Conservation (phyloP, 2,113 vertebrate species). For the Cromileptes altivelis region DNA sequence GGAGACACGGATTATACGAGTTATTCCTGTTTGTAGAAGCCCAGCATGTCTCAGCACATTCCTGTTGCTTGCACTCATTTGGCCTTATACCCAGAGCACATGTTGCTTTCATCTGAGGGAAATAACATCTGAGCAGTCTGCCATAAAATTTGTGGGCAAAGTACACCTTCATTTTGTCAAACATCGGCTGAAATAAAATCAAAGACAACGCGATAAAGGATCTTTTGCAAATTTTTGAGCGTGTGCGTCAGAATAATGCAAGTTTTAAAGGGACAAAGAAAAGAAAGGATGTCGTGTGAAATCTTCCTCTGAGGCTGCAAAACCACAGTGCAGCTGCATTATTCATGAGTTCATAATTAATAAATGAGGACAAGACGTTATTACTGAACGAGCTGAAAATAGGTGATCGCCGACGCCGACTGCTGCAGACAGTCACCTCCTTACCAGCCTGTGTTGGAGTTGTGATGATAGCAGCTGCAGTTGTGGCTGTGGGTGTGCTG, state of each 20-base stretch:
- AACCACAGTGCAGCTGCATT: constrained; percentile 22
- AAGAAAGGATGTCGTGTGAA: neutral
- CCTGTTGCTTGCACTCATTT: constrained; percentile 19
- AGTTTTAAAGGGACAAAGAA: neutral
- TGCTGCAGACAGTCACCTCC: constrained; percentile 3
- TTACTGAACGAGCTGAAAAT: constrained; percentile 33
- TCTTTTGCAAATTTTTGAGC: neutral
- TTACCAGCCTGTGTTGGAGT: constrained; percentile 77
- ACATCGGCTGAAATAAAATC: neutral
- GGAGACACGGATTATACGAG: constrained; percentile 22
- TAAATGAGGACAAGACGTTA: constrained; percentile 41
- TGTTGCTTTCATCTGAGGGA: constrained; percentile 21
- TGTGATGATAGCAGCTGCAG: neutral
- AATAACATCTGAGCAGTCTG: constrained; percentile 43
- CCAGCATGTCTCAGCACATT: constrained; percentile 41
- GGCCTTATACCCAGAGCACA: constrained; percentile 14
- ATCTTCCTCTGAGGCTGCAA: constrained; percentile 6
- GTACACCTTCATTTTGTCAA: neutral
- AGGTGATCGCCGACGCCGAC: neutral
- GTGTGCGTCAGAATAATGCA: neutral
- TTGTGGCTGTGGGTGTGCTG: constrained; percentile 5
- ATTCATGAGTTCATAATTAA: constrained; percentile 41
- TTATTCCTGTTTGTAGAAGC: constrained; percentile 54
- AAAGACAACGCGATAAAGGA: neutral
- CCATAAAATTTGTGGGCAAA: constrained; percentile 14